phyloP scores from a whole-genome alignment of 2,888 invertebrate species.

The Venusia cambrica region DNA sequence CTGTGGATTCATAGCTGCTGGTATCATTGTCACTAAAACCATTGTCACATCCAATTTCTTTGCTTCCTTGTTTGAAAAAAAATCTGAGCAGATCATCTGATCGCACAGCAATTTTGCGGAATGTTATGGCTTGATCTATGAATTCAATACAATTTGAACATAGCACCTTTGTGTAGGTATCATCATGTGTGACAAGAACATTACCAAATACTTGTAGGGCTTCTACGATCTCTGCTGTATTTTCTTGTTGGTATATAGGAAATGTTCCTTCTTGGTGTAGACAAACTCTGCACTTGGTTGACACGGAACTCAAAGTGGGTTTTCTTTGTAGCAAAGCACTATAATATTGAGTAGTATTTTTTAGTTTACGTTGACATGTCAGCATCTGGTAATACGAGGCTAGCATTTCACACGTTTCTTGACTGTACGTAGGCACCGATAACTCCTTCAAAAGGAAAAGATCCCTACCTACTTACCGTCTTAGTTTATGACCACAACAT shows the following conservation, averaged over 20 bases:
- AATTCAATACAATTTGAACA: slow-evolving; percentile 54
- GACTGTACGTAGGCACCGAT: too few relatives aligned
- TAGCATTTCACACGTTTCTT: slow-evolving; percentile 18
- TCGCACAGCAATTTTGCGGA: slow-evolving; percentile 51
- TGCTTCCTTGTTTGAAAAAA: slow-evolving; percentile 36
- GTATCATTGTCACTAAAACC: slow-evolving; percentile 35
- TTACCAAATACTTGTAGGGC: slow-evolving; percentile 34
- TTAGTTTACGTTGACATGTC: slow-evolving; percentile 23
- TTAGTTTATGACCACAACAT: too few relatives aligned
- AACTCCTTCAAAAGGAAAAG: too few relatives aligned
- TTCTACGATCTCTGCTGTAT: slow-evolving; percentile 17
- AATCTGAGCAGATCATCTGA: slow-evolving; percentile 45
- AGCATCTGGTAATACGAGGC: slow-evolving; percentile 29
- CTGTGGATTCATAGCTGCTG: slow-evolving; percentile 31
- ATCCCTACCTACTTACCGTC: too few relatives aligned
- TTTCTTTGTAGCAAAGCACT: slow-evolving; percentile 17
- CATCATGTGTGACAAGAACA: slow-evolving; percentile 44
- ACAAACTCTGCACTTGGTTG: slow-evolving; percentile 32
- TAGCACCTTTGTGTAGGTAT: slow-evolving; percentile 49
- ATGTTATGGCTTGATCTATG: slow-evolving; percentile 47
- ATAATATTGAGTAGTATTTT: slow-evolving; percentile 29
- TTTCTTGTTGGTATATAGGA: slow-evolving; percentile 21
- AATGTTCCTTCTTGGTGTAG: slow-evolving; percentile 28
- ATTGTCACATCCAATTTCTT: slow-evolving; percentile 26
- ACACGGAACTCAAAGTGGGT: slow-evolving; percentile 14